Conservation (phyloP, 2,888 invertebrate genomes). For the Netelia virgata region DNA sequence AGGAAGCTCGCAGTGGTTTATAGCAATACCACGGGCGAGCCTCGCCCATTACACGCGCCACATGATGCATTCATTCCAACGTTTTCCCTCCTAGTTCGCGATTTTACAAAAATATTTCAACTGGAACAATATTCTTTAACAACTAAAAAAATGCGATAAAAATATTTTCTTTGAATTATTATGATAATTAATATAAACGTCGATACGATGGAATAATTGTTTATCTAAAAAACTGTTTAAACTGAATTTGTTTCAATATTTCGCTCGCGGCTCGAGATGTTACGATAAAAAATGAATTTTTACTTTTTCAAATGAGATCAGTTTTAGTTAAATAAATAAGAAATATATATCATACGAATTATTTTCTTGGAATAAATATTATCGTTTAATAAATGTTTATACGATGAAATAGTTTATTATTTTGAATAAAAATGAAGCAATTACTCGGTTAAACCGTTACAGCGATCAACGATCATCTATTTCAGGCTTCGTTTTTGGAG, state of each 20-base stretch:
- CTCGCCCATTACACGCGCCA: constrained; percentile 80
- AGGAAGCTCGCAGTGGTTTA: constrained; percentile 82
- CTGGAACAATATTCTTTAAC: not conserved
- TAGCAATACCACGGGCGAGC: constrained; percentile 78
- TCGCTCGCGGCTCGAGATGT: no score
- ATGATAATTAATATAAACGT: no score
- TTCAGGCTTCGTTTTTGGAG: constrained; percentile 17
- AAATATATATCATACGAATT: no score
- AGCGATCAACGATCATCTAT: not conserved
- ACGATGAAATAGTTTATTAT: not conserved
- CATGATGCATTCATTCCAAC: constrained; percentile 77
- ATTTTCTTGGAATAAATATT: no score
- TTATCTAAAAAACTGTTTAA: no score
- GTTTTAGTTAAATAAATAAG: no score
- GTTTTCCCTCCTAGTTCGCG: constrained; percentile 56
- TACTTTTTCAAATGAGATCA: no score
- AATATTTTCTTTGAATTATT: not conserved
- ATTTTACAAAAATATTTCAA: constrained; percentile 70
- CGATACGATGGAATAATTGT: no score
- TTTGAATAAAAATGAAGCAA: not conserved
- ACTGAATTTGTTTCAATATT: no score
- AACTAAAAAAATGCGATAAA: no score
- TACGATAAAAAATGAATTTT: no score
- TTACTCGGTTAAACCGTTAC: not conserved
- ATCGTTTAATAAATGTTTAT: no score